Evolutionary conservation across 2,113 vertebrate species (phyloP).

Genomic region (Mirza zaza): DNA sequence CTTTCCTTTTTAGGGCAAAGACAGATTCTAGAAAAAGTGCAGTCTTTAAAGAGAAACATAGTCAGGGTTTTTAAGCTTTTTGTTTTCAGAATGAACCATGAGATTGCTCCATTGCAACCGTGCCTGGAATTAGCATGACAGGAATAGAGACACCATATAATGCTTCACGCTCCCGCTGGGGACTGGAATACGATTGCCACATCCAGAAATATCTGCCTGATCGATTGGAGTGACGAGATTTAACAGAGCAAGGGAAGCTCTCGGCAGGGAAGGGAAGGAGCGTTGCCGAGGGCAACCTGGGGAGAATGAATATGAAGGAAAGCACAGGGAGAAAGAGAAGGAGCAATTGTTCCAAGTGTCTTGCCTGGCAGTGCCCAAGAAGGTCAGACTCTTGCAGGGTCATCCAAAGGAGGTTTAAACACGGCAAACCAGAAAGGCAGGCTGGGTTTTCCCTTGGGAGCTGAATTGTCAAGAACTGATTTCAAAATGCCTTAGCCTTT

Average conservation of each 20-base stretch:
- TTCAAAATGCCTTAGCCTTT: conserved; percentile 18
- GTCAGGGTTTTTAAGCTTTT: neutral
- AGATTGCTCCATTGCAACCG: neutral
- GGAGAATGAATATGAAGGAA: neutral
- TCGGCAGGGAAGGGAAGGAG: neutral
- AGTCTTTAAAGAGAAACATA: neutral
- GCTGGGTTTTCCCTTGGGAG: conserved; percentile 45
- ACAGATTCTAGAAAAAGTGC: neutral
- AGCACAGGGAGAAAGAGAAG: neutral
- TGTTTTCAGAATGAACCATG: neutral
- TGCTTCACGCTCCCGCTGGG: neutral
- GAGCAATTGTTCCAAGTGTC: neutral
- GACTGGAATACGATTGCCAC: neutral
- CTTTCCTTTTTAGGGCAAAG: neutral
- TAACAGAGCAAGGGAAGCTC: neutral
- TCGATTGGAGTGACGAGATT: conserved; percentile 49
- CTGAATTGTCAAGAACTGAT: neutral
- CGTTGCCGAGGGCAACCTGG: neutral
- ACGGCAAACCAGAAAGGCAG: neutral
- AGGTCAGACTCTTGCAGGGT: neutral
- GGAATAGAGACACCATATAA: neutral
- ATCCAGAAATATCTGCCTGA: conserved; percentile 44
- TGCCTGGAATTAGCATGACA: neutral
- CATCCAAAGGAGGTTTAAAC: conserved; percentile 10
- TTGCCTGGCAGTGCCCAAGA: neutral